Evolutionary conservation across 2,113 vertebrate species (phyloP).

Genomic region (Hippocampus abdominalis): DNA sequence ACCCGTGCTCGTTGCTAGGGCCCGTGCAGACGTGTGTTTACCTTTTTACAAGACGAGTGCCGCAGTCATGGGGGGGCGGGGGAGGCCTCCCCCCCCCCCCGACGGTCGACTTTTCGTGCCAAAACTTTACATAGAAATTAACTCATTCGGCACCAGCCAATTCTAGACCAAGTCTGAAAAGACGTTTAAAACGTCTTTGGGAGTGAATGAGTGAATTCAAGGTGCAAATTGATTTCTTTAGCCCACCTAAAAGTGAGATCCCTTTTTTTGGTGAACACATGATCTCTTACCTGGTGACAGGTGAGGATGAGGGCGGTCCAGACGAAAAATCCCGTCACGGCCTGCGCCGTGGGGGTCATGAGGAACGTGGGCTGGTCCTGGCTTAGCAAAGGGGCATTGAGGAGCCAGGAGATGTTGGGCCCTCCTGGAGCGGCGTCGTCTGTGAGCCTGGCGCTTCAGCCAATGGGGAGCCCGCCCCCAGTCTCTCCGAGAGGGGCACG

Average conservation of each 20-base stretch:
- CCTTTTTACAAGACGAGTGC: background rate
- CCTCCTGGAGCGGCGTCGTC: conserved; percentile 59
- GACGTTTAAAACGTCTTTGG: no score
- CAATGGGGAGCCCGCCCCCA: conserved; percentile 51
- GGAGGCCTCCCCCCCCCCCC: no score
- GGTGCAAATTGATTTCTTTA: no score
- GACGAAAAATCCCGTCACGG: conserved; percentile 94
- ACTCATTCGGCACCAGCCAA: no score
- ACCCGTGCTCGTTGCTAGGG: conserved; percentile 38
- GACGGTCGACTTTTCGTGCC: no score
- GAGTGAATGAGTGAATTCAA: no score
- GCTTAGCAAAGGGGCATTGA: conserved; percentile 78
- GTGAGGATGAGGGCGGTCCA: conserved; percentile 96
- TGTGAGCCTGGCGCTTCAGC: conserved; percentile 36
- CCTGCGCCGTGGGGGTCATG: conserved; percentile 90
- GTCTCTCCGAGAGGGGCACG: conserved; percentile 64
- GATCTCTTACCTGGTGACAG: conserved; percentile 96
- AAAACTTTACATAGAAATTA: no score
- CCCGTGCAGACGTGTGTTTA: conserved; percentile 34
- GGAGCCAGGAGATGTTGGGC: conserved; percentile 82
- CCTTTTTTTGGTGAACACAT: no score
- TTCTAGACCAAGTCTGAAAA: no score
- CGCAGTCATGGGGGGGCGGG: no score
- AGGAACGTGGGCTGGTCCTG: conserved; percentile 88
- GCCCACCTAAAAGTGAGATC: no score